Base-by-base conservation (phyloP, 2,113 vertebrate genomes). In the Atractosteus spatula region DNA sequence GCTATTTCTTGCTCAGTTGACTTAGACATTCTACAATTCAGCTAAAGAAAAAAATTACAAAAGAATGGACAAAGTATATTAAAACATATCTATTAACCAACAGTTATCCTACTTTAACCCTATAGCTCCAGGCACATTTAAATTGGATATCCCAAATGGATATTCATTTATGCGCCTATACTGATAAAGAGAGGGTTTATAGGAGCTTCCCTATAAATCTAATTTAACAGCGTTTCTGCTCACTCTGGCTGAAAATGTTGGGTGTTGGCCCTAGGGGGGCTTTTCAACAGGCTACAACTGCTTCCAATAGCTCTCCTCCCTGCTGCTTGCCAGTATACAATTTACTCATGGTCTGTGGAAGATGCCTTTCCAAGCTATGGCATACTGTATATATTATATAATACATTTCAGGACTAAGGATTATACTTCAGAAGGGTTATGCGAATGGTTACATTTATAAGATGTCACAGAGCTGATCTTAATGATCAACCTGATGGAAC, bases 131-230 rank as follows among this genome's bases (percentile, higher is more conserved):
- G 66, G 66, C 55, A 65, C 72, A 68, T 41, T 69, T 70, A 79
- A 82, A 85, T 73, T 77, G 71, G 75, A 81, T 75, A 72, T 68
- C 65, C 64, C 43, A 56, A 74, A 77, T 70, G 66, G 69, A 75
- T 77, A 72, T 79, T 79, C 65, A 73, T 78, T 81, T 75, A 67
- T 51, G 73, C 44, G 77, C 51, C 66, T 54, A 42, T 67, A 59
- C 68, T 68, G 71, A 70, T 17, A 74, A 72, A 72, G 11, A 45
- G 16, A 43, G 47, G 76, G 71, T 55, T 65, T 69, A 73, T 66
- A 62, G 70, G 68, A 77, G 72, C 74, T 72, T 69, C 68, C 72
- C 68, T 61, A 65, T 71, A 78, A 77, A 80, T 82, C 76, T 80
- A 77, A 81, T 82, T 80, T 78, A 77, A 80, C 81, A 79, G 57